Conservation (phyloP, 2,797 vertebrate genomes). For the Muscicapa striata region DNA sequence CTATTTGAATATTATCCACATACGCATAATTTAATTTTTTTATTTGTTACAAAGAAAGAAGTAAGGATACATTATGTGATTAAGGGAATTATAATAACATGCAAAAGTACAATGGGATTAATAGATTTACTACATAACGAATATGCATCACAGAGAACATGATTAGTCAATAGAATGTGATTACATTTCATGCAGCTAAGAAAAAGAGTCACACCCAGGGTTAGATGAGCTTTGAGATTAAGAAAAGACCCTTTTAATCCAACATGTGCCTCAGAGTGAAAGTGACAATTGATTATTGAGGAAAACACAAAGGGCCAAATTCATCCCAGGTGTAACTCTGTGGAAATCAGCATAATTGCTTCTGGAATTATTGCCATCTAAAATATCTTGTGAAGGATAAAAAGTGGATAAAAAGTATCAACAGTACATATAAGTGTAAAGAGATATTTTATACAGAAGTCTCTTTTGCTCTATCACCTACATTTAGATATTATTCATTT, state of each 20-base stretch:
- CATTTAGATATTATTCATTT: neutral
- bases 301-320: neutral
- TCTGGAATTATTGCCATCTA: neutral
- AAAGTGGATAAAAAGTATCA: neutral
- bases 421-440: neutral
- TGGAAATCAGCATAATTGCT: neutral
- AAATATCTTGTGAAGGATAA: neutral
- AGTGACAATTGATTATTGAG: constrained; percentile 54
- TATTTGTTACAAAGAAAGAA: neutral
- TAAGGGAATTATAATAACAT: neutral
- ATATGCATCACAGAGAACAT: neutral
- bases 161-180: constrained; percentile 1
- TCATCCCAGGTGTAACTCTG: neutral
- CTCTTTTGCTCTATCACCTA: neutral
- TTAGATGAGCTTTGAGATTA: constrained; percentile 48
- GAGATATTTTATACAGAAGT: neutral
- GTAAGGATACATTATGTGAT: neutral
- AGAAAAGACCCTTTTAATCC: constrained; percentile 38
- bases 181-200: constrained; percentile 37
- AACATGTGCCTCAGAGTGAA: constrained; percentile 42
- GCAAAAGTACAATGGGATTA: neutral
- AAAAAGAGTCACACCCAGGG: constrained; percentile 21
- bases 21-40: neutral
- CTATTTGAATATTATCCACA: neutral
- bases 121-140: neutral